Evolutionary conservation across 2,113 vertebrate species (phyloP).

Genomic region (Cyphomyrus plagiostoma): DNA sequence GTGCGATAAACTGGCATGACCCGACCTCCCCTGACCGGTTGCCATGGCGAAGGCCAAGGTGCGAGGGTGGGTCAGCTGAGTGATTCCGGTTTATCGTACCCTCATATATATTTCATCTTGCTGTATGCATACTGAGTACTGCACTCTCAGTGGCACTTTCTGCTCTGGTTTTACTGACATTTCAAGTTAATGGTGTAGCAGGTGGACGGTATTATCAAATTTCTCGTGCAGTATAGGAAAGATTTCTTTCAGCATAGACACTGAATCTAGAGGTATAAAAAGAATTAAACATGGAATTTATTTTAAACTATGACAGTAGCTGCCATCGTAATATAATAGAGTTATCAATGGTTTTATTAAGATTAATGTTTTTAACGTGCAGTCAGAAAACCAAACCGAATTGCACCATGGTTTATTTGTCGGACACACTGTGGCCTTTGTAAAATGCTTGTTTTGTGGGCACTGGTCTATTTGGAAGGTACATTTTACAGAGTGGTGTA

Average conservation of each 20-base stretch:
- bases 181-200: neutral
- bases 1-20: neutral
- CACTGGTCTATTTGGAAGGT: neutral
- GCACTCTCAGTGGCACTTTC: neutral
- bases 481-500: neutral
- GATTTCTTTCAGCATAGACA: neutral
- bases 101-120: neutral
- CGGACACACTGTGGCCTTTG: neutral
- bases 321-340: neutral
- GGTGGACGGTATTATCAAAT: neutral
- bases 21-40: neutral
- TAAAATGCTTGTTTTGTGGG: neutral
- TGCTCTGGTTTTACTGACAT: neutral
- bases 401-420: neutral
- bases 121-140: neutral
- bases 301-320: neutral
- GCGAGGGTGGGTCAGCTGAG: neutral
- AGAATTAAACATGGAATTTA: neutral
- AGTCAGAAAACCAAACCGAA: neutral
- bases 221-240: neutral
- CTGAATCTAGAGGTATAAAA: neutral
- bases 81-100: neutral
- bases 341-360: neutral
- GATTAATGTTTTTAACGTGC: neutral
- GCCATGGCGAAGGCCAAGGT: neutral